phyloP scores from a whole-genome alignment of 2,797 vertebrate species.

The Neopelma chrysocephalum region DNA sequence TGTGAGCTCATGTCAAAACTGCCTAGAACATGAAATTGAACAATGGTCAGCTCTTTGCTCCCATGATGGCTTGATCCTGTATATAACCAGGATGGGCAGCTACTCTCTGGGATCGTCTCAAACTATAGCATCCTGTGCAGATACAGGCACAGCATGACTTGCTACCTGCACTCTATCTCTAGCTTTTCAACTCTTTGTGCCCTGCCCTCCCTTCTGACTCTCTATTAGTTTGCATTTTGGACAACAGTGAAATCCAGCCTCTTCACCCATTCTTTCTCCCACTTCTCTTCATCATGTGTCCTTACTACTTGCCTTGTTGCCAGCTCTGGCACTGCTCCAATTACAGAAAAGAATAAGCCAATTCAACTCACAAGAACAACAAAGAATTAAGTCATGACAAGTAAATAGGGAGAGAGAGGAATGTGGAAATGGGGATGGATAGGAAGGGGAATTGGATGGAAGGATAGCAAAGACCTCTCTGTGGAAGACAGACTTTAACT shows the following conservation, averaged over 20 bases:
- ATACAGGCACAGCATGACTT: neutral
- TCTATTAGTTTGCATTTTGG: neutral
- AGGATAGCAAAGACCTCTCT: neutral
- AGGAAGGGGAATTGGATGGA: neutral
- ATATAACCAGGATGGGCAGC: neutral
- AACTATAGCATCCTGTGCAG: neutral
- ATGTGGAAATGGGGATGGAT: neutral
- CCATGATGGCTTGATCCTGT: neutral
- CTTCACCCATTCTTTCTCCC: neutral
- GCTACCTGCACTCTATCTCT: neutral
- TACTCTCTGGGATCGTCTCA: neutral
- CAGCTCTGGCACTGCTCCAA: neutral
- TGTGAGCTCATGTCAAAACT: neutral
- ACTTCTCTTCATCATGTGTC: neutral
- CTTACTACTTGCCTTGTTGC: neutral
- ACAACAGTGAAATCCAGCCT: neutral
- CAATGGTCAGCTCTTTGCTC: neutral
- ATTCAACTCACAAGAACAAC: neutral
- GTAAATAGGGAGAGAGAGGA: neutral
- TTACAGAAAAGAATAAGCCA: neutral
- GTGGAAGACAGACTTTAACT: neutral
- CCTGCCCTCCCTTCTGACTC: neutral
- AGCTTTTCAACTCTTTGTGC: fast-evolving
- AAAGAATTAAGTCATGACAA: neutral
- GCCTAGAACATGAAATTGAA: neutral